These are phyloP conservation scores for Spodoptera littoralis DNA, from an alignment of 2,888 invertebrate species.

Conservation along the genomic window DNA sequence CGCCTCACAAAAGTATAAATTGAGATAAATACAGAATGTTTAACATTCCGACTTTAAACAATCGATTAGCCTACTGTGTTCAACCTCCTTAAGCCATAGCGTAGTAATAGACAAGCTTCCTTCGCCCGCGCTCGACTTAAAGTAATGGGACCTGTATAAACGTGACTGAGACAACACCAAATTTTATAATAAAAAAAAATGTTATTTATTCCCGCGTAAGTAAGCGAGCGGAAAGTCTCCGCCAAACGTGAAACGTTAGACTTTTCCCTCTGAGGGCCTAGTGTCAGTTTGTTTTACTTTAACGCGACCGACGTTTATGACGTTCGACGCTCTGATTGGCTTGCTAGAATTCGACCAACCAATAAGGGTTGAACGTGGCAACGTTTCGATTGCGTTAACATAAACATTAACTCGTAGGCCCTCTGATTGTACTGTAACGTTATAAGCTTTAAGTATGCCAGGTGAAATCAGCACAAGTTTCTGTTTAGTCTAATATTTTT, in stretches of 20 bases:
- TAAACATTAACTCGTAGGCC: no score
- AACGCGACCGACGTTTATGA: neutral
- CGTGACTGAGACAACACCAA: constrained; percentile 84
- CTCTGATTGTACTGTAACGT: no score
- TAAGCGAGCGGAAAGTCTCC: constrained; percentile 43
- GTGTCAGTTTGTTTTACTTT: constrained; percentile 30
- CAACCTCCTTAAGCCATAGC: constrained; percentile 68
- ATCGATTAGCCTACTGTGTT: constrained; percentile 78
- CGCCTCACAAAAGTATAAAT: constrained; percentile 30
- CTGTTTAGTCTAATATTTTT: constrained; percentile 31
- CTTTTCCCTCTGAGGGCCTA: constrained; percentile 37
- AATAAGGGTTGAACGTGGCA: no score
- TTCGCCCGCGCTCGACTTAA: constrained; percentile 63
- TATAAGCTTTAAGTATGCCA: constrained; percentile 49
- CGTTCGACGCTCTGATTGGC: no score
- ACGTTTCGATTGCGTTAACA: no score
- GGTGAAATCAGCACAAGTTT: constrained; percentile 49
- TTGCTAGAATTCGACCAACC: no score
- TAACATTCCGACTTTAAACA: constrained; percentile 58
- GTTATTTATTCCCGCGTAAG: constrained; percentile 55
- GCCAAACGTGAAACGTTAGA: constrained; percentile 30
- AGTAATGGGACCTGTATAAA: constrained; percentile 80
- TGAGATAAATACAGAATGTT: constrained; percentile 35
- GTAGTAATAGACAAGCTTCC: constrained; percentile 55
- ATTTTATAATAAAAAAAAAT: constrained; percentile 68